Evolutionary conservation across 2,888 invertebrate genomes (phyloP), one percentile per base, ranked within the genome.

Genomic region (Trimorus sp.): DNA sequence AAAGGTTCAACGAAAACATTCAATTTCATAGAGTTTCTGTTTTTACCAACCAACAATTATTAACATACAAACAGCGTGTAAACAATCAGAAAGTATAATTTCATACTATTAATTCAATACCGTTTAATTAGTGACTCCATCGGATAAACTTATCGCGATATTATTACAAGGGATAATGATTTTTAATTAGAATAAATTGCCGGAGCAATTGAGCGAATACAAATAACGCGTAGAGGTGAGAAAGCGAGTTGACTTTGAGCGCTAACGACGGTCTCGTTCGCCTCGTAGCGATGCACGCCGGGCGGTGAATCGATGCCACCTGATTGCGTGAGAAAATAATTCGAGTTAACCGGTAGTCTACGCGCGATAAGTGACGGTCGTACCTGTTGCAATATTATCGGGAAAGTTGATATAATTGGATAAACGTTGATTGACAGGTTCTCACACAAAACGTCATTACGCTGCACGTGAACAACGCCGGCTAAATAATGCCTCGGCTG

Each of bases 341-440:
- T 71, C 60, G 54, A 59, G 56, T 16, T 56, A 56, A 59, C 36
- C 62, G 62, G 79, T 68, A 79, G 79, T 63, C 68, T 8, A 8
- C 62, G 56, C n/a, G 66, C 78, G 66, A 73, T 79, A 79, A 79
- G 69, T 70, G 70, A 75, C 54, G 79, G 75, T 42, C 65, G 42
- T 65, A 74, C 53, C 65, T 75, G 65, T 75, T 70, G 68, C 66
- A 80, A 75, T 70, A 75, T 49, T 75, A 70, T 60, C 63, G 65
- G 54, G 75, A 80, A 70, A 75, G 80, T 70, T 75, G 48, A 56
- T 75, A 70, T 80, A 80, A 80, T 71, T 80, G 75, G 66, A 60
- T 80, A 75, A 75, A 75, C 54, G 60, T 14, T 70, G 80, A 80
- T 75, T 80, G 75, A 75, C 70, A 70, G 65, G 75, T 63, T 80